Conservation (phyloP, 2,888 invertebrate species). For the Trilocha varians region DNA sequence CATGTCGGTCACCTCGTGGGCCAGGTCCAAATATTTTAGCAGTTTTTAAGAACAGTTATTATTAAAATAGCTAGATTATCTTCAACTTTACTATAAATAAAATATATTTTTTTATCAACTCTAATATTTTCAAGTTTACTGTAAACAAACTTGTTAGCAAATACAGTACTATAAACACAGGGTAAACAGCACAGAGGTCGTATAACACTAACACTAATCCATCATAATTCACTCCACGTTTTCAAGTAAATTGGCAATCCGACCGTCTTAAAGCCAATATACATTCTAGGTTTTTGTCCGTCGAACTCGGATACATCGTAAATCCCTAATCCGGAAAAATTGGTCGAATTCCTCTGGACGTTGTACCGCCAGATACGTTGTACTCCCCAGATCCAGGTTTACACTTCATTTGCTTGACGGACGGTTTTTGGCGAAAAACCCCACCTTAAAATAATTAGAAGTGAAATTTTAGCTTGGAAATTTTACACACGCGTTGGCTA, state of each 20-base stretch:
- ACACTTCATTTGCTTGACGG: slow-evolving; percentile 46
- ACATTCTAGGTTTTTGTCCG: slow-evolving; percentile 36
- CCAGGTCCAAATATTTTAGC: too few relatives aligned
- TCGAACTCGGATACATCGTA: slow-evolving; percentile 36
- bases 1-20: too few relatives aligned
- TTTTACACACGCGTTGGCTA: neutral
- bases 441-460: neutral
- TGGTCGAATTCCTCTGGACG: slow-evolving; percentile 22
- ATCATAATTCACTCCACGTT: neutral
- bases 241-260: neutral
- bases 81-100: too few relatives aligned
- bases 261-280: slow-evolving; percentile 25
- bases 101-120: too few relatives aligned
- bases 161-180: too few relatives aligned
- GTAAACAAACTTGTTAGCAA: too few relatives aligned
- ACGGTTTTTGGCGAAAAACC: slow-evolving; percentile 11
- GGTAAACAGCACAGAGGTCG: too few relatives aligned
- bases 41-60: too few relatives aligned
- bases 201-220: neutral
- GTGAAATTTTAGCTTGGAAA: neutral
- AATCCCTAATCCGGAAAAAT: slow-evolving; percentile 57
- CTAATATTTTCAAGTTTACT: too few relatives aligned
- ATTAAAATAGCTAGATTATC: too few relatives aligned
- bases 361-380: slow-evolving; percentile 7
- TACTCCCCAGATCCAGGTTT: slow-evolving; percentile 20